These are phyloP conservation scores for Galagoides demidoff DNA, from an alignment of 2,797 vertebrate genomes.

Conservation along the genomic window DNA sequence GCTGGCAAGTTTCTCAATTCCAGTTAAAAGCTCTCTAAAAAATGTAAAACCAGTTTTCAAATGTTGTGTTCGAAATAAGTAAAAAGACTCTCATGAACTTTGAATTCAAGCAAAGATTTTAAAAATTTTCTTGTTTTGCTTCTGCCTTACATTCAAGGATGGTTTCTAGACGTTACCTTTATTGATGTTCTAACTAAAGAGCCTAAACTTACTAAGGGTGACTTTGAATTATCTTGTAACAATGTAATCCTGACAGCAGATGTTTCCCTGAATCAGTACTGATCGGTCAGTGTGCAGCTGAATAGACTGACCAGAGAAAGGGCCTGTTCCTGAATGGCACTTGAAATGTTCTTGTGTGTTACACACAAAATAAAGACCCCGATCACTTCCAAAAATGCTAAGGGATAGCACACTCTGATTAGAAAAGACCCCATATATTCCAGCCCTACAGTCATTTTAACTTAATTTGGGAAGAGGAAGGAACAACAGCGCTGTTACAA, in stretches of 20 bases:
- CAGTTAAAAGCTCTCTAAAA: slow-evolving; percentile 19
- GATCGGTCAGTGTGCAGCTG: background rate
- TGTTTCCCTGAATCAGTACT: background rate
- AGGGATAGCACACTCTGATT: background rate
- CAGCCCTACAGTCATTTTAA: slow-evolving; percentile 39
- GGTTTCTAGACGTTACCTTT: slow-evolving; percentile 41
- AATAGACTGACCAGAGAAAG: background rate
- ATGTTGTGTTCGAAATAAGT: slow-evolving; percentile 12
- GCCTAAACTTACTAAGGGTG: background rate
- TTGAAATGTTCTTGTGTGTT: background rate
- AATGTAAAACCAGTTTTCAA: slow-evolving; percentile 3
- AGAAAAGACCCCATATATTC: slow-evolving; percentile 49
- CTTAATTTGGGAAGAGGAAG: slow-evolving; percentile 58
- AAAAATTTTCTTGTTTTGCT: background rate
- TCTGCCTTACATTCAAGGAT: slow-evolving; percentile 24
- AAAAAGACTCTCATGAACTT: background rate
- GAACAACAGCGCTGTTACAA: too few relatives aligned
- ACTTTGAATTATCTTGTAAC: slow-evolving; percentile 17
- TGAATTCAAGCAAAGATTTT: slow-evolving; percentile 55
- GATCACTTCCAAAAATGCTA: background rate
- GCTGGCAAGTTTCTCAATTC: background rate
- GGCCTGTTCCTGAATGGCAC: background rate
- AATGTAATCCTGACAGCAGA: background rate
- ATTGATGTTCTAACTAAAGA: slow-evolving; percentile 44
- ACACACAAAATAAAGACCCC: background rate